Evolutionary conservation across 2,113 vertebrate genomes (phyloP), one percentile per base, ranked within the genome.

Genomic region (Athene noctua): DNA sequence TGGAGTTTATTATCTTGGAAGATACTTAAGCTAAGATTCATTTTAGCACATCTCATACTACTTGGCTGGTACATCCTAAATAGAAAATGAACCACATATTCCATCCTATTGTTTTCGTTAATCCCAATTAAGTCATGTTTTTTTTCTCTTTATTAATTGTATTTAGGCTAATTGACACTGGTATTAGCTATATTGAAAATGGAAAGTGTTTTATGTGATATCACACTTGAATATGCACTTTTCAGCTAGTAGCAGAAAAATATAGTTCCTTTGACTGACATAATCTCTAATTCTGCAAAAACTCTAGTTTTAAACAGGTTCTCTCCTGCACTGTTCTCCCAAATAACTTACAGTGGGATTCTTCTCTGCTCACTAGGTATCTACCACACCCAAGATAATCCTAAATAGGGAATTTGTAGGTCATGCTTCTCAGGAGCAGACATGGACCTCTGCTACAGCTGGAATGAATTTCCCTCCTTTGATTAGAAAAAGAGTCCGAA

Each of bases 1-100:
- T 70, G 62, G 44, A 88, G 16, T 10, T 88, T 93, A 80, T 90
- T 97, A 92, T 72, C 32, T 71, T 83, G 63, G n/a, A 94, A 79
- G 46, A 52, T 66, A 61, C 42, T 74, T 92, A 86, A 92, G 32
- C 34, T 85, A 93, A 75, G 55, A 54, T 77, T 94, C 40, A 83
- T 88, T 94, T 89, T 65, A 87, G 23, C n/a, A 38, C 21, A 16
- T 80, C n/a, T 73, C 23, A 14, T 81, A 71, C 29, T 72, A 42
- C 40, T 91, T 67, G 47, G 4, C 52, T 94, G 54, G 12, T 75
- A 32, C 16, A 42, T 94, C 32, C 84, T 90, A 49, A 90, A 52
- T 17, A 90, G 62, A 40, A 90, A 75, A 80, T 75, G 57, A 75
- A 68, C 4, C 0, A 6, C 0, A 0, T 59, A 36, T 54, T 74